These are phyloP conservation scores for Magallana nippona DNA, from an alignment of 2,888 invertebrate species.

Conservation along the genomic window DNA sequence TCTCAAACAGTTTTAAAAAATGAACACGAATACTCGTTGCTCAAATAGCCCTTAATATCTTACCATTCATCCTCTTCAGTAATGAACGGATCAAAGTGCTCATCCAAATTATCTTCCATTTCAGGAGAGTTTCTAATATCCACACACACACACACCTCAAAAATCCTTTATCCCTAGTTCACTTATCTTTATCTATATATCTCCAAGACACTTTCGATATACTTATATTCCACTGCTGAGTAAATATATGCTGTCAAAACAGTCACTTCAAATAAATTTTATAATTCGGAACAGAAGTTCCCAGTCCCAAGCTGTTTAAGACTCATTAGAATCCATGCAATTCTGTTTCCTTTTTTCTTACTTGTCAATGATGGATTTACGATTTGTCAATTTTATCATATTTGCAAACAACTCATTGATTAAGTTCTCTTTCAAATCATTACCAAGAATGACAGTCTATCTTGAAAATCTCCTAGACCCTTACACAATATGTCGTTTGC, in stretches of 20 bases:
- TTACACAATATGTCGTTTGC: slow-evolving; percentile 29
- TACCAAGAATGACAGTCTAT: slow-evolving; percentile 1
- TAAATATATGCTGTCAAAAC: slow-evolving; percentile 33
- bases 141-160: background rate
- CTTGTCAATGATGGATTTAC: slow-evolving; percentile 6
- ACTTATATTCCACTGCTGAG: slow-evolving; percentile 1
- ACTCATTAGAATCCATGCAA: too few relatives aligned
- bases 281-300: background rate
- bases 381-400: slow-evolving; percentile 28
- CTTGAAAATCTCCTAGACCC: slow-evolving; percentile 7
- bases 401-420: slow-evolving; percentile 15
- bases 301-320: too few relatives aligned
- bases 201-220: background rate
- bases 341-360: background rate
- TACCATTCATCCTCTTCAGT: slow-evolving; percentile 4
- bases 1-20: background rate
- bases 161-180: background rate
- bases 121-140: background rate
- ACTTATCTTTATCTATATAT: slow-evolving; percentile 16
- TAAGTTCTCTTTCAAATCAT: slow-evolving; percentile 25
- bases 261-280: slow-evolving; percentile 13
- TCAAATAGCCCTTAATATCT: background rate
- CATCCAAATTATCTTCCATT: background rate
- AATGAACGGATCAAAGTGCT: background rate
- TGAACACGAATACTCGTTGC: too few relatives aligned